Evolutionary conservation across 2,888 invertebrate genomes (phyloP).

Genomic region (Netelia fuscicornis): DNA sequence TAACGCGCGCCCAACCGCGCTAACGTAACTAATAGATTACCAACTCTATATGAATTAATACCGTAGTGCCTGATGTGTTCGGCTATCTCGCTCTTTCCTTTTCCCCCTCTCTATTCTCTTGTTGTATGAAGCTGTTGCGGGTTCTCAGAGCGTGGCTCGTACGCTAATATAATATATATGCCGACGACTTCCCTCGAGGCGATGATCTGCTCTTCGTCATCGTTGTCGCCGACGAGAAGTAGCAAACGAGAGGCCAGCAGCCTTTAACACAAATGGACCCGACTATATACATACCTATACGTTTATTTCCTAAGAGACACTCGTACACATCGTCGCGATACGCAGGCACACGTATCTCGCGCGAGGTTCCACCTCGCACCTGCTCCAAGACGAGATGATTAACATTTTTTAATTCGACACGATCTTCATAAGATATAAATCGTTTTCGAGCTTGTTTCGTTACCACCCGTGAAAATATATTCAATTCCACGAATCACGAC

Average conservation of each 20-base stretch:
- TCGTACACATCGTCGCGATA: constrained; percentile 19
- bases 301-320: constrained; percentile 28
- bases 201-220: constrained; percentile 58
- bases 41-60: constrained; percentile 83
- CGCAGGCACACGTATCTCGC: constrained; percentile 18
- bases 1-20: constrained; percentile 78
- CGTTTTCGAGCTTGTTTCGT: not conserved
- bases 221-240: constrained; percentile 23
- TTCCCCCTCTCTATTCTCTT: constrained; percentile 2
- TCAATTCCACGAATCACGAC: not conserved
- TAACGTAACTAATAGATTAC: constrained; percentile 84
- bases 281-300: not conserved
- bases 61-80: constrained; percentile 70
- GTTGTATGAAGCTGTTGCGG: constrained; percentile 70
- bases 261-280: constrained; percentile 42
- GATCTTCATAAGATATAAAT: constrained; percentile 11
- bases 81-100: not conserved
- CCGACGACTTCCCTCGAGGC: constrained; percentile 51
- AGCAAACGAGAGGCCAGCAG: constrained; percentile 32
- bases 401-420: constrained; percentile 40
- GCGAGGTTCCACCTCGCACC: constrained; percentile 48
- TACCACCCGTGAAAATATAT: not conserved
- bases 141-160: constrained; percentile 71
- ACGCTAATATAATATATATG: constrained; percentile 37
- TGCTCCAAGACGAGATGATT: constrained; percentile 29